These are phyloP conservation scores for Pangasius krempfi DNA, from an alignment of 2,797 vertebrate genomes.

Conservation along the genomic window DNA sequence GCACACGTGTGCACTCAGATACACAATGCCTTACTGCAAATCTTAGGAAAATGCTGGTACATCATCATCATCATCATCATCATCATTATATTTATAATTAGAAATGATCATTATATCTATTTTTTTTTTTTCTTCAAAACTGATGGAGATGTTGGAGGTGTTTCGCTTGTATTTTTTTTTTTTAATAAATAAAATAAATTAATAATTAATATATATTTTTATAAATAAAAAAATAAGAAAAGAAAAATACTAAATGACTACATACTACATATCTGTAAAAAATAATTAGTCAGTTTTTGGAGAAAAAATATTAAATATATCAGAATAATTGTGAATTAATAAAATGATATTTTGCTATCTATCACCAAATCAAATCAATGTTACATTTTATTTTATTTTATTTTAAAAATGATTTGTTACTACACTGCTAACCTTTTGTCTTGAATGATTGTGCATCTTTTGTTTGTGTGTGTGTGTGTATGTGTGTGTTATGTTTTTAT, in stretches of 20 bases:
- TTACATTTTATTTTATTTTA: background rate
- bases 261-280: background rate
- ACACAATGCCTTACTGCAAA: background rate
- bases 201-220: background rate
- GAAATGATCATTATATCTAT: background rate
- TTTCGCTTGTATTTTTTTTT: background rate
- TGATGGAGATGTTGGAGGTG: background rate
- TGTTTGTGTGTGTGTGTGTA: background rate
- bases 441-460: background rate
- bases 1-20: background rate
- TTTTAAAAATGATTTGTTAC: too few species aligned
- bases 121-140: background rate
- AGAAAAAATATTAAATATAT: background rate
- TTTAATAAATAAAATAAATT: background rate
- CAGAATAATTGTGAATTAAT: background rate
- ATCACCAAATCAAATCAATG: background rate
- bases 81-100: background rate
- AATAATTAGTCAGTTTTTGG: background rate
- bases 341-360: background rate
- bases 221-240: background rate
- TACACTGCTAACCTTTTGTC: background rate
- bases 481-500: background rate
- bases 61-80: background rate
- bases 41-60: conserved; percentile 6
- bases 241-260: too few species aligned